phyloP scores from a whole-genome alignment of 2,113 vertebrate species.

The Sinocyclocheilus anshuiensis region DNA sequence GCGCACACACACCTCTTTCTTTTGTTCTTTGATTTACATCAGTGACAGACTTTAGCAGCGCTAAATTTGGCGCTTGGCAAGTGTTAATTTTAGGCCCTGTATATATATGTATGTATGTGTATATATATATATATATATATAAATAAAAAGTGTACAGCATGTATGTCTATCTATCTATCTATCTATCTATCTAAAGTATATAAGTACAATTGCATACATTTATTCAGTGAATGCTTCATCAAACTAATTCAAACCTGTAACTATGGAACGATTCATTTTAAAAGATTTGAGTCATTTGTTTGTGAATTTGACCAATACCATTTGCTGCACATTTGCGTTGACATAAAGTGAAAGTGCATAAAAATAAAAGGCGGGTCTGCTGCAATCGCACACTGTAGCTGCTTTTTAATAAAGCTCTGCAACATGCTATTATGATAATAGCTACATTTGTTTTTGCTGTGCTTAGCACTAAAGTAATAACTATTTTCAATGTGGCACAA shows the following conservation, averaged over 20 bases:
- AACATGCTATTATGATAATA: not conserved
- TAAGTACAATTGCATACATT: too few species aligned
- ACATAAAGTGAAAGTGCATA: not conserved
- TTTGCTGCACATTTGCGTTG: not conserved
- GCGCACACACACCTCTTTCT: too few species aligned
- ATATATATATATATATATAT: too few species aligned
- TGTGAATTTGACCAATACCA: not conserved
- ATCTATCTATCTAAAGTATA: too few species aligned
- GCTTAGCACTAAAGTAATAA: constrained; percentile 1
- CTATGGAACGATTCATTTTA: not conserved
- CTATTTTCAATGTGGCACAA: constrained; percentile 13
- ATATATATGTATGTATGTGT: too few species aligned
- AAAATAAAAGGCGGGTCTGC: not conserved
- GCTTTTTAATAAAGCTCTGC: not conserved
- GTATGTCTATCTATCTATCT: too few species aligned
- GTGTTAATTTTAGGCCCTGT: too few species aligned
- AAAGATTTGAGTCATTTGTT: not conserved
- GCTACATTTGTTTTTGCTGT: constrained; percentile 1
- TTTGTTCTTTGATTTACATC: too few species aligned
- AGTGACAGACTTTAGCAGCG: too few species aligned
- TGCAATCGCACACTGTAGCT: not conserved
- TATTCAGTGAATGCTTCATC: not conserved
- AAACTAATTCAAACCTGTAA: not conserved
- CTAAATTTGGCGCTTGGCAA: too few species aligned
- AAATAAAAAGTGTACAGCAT: too few species aligned